Evolutionary conservation across 2,888 invertebrate species (phyloP).

Genomic region (Ormyrus pomaceus): DNA sequence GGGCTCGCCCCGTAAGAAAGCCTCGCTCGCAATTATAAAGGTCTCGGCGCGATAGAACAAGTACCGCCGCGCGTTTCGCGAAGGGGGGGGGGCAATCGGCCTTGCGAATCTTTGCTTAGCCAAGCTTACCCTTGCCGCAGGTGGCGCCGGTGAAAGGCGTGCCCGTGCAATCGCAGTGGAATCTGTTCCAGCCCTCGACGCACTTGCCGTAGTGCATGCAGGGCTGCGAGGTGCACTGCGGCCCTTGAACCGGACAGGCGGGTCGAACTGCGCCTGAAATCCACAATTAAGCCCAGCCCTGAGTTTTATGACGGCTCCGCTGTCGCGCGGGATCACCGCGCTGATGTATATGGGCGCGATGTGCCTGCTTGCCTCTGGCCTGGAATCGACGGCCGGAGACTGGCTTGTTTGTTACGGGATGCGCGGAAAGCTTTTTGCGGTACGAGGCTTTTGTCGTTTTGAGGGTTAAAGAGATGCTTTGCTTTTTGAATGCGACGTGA

Average conservation of each 20-base stretch:
- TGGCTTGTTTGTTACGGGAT: no score
- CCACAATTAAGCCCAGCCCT: neutral
- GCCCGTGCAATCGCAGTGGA: constrained; percentile 93
- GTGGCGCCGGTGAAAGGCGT: constrained; percentile 93
- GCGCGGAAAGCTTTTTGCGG: no score
- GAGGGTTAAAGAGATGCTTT: no score
- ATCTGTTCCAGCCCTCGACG: constrained; percentile 96
- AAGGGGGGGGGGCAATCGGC: neutral
- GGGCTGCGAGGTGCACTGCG: constrained; percentile 89
- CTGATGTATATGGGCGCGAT: no score
- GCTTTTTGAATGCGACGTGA: no score
- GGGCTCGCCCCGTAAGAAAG: no score
- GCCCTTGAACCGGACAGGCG: constrained; percentile 87
- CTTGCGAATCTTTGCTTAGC: no score
- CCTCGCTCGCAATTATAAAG: neutral
- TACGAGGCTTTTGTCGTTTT: no score
- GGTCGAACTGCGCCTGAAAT: constrained; percentile 89
- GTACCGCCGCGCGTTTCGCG: neutral
- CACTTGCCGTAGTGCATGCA: constrained; percentile 94
- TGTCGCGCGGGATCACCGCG: no score
- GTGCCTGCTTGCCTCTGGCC: no score
- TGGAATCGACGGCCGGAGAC: no score
- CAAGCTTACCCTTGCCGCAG: constrained; percentile 86
- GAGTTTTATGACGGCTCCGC: neutral
- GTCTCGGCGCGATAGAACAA: neutral